Conservation (phyloP, 2,797 vertebrate species). For the Borostomias antarcticus region DNA sequence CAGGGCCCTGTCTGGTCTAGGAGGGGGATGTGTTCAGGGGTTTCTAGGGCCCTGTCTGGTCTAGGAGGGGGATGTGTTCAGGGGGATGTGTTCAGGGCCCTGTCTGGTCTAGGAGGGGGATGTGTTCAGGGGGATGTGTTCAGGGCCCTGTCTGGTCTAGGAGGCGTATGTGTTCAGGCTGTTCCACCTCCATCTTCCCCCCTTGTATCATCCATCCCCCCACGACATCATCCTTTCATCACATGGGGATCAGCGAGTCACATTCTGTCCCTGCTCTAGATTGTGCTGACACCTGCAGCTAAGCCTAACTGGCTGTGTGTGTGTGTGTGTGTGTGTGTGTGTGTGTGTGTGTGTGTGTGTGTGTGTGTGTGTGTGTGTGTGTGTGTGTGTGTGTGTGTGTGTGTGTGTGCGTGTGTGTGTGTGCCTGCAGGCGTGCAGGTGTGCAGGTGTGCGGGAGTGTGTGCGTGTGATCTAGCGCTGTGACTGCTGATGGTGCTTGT, state of each 20-base stretch:
- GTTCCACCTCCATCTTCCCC: constrained; percentile 18
- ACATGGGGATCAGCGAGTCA: neutral
- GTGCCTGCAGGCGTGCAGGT: too few relatives aligned
- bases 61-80: too few relatives aligned
- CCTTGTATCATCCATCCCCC: constrained; percentile 11
- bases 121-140: neutral
- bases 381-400: constrained; percentile 17
- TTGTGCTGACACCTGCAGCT: constrained; percentile 5
- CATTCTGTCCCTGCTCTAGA: constrained; percentile 16
- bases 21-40: too few relatives aligned
- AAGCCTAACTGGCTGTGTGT: neutral
- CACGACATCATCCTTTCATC: constrained; percentile 23
- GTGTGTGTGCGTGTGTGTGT: constrained; percentile 6
- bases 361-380: constrained; percentile 4
- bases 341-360: neutral
- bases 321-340: neutral
- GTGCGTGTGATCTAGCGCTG: too few relatives aligned
- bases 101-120: neutral
- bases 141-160: neutral
- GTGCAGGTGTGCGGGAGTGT: neutral
- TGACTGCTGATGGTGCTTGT: too few relatives aligned
- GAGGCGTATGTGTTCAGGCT: neutral
- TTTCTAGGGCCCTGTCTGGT: too few relatives aligned
- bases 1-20: too few relatives aligned
- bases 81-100: too few relatives aligned